A percentile compares a stretch with the other conserved stretches of the same genome.
These are phyloP conservation scores for Sceloporus undulatus DNA, from an alignment of 2,113 vertebrate genomes.

Conservation along the genomic window DNA sequence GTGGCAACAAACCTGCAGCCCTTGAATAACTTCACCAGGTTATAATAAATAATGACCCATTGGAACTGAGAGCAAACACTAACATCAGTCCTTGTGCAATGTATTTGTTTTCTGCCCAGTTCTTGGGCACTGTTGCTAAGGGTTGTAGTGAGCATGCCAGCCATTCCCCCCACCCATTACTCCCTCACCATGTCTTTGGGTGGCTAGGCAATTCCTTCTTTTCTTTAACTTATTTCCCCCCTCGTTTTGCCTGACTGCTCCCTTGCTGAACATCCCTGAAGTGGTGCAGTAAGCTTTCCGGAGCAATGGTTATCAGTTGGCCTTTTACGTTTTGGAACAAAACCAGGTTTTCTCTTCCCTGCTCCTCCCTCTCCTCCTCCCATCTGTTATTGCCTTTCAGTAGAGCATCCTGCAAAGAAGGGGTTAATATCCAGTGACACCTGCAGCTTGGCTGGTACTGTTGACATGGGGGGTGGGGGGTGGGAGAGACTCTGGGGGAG, in stretches of 20 bases:
- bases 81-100: not conserved
- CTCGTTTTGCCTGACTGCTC: slow-evolving; percentile 49
- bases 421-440: slow-evolving; percentile 84
- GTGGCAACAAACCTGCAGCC: not conserved
- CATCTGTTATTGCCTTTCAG: slow-evolving; percentile 75
- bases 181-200: slow-evolving; percentile 53
- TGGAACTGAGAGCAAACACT: not conserved
- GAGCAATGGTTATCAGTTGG: slow-evolving; percentile 75
- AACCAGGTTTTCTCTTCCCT: slow-evolving; percentile 53
- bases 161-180: not conserved
- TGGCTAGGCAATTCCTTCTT: slow-evolving; percentile 67
- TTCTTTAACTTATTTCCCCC: not conserved
- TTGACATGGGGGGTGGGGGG: slow-evolving; percentile 67
- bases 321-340: slow-evolving; percentile 63
- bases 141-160: slow-evolving; percentile 42
- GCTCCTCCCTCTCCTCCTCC: slow-evolving; percentile 50
- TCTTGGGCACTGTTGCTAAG: slow-evolving; percentile 73
- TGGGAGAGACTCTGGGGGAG: not conserved
- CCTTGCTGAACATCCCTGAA: slow-evolving; percentile 47
- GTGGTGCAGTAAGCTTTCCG: slow-evolving; percentile 76
- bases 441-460: slow-evolving; percentile 81
- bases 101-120: slow-evolving; percentile 38
- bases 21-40: slow-evolving; percentile 1
- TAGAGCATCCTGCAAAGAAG: slow-evolving; percentile 70
- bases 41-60: slow-evolving; percentile 12